phyloP scores from a whole-genome alignment of 2,113 vertebrate species.

The Pachycephala philippinensis region DNA sequence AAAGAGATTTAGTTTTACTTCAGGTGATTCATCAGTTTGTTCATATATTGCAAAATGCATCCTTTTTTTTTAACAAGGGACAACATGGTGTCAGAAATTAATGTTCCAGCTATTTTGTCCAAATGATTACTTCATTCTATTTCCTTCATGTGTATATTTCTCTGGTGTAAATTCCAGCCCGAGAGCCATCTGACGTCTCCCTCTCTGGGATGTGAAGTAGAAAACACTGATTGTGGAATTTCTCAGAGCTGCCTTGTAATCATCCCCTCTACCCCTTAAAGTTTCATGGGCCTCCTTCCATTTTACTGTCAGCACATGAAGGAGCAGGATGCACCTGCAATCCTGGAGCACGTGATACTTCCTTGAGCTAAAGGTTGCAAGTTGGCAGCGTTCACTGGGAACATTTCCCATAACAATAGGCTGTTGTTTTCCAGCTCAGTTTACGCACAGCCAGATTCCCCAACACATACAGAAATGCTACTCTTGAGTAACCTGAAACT shows the following conservation, averaged over 20 bases:
- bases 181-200: neutral
- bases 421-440: neutral
- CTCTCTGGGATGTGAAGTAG: neutral
- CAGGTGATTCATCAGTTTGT: neutral
- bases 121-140: neutral
- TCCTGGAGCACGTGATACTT: neutral
- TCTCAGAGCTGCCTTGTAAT: neutral
- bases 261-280: no score
- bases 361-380: neutral
- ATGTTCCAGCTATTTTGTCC: neutral
- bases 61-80: neutral
- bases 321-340: constrained; percentile 31
- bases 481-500: neutral
- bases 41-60: neutral
- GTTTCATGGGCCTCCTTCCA: neutral
- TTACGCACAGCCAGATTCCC: neutral
- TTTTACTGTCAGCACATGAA: neutral
- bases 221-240: neutral
- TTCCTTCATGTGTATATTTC: neutral
- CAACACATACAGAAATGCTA: neutral
- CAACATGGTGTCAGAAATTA: neutral
- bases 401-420: neutral
- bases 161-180: neutral
- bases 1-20: neutral
- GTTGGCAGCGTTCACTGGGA: neutral